These are phyloP conservation scores for Thereva unica DNA, from an alignment of 2,888 invertebrate genomes.

Conservation along the genomic window DNA sequence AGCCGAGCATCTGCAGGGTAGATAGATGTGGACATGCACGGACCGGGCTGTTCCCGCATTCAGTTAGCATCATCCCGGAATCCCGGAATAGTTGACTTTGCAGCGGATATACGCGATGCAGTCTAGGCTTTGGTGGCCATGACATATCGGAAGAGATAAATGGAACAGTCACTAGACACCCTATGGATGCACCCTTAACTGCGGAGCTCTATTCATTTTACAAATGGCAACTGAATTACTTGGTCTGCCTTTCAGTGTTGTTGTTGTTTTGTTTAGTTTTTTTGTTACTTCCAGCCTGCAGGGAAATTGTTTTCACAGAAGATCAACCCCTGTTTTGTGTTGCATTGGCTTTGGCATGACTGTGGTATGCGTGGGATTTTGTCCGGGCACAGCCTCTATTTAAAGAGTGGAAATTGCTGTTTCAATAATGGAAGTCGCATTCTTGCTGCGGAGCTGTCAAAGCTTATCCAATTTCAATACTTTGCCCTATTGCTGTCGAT, in stretches of 20 bases:
- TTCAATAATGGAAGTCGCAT: too few species aligned
- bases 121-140: background rate
- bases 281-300: background rate
- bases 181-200: background rate
- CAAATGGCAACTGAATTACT: constrained; percentile 6
- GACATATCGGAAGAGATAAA: constrained; percentile 11
- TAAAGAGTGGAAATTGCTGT: too few species aligned
- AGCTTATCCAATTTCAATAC: too few species aligned
- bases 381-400: too few species aligned
- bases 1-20: background rate
- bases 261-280: background rate
- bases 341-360: too few species aligned
- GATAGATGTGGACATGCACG: background rate
- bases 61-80: too few species aligned
- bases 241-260: background rate
- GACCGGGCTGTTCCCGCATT: background rate
- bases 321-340: too few species aligned
- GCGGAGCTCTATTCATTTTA: constrained; percentile 2
- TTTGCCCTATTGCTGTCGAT: too few species aligned
- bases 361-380: too few species aligned
- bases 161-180: background rate
- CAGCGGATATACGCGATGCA: constrained; percentile 5
- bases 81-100: background rate
- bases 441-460: too few species aligned
- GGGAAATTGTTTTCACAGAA: too few species aligned